Evolutionary conservation across 2,797 vertebrate species (phyloP), one percentile per base, ranked within the genome.

Genomic region (Ceyx erithaca): DNA sequence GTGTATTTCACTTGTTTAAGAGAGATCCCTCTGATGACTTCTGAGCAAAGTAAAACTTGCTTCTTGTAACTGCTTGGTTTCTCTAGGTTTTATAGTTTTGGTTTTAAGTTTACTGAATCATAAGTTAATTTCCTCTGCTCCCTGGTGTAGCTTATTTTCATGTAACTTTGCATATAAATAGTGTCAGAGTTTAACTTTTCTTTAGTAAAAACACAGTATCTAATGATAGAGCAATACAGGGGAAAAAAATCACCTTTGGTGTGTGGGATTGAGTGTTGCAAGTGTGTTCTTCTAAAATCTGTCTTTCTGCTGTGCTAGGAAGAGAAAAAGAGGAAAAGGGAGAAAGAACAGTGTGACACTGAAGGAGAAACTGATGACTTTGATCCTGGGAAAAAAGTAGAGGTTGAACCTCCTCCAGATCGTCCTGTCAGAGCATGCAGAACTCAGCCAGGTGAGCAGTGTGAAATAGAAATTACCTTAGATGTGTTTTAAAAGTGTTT

Each of bases 271-370:
- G 23, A 21, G 26, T 4, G 21, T 87, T 81, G 14, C 22, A 64
- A 51, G 15, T 33, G 21, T 0, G 0, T 75, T 68, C 28, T 49
- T 90, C 25, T 66, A 35, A 88, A 76, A 48, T 75, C 31, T 55
- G 14, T 80, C 3, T 7, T 37, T 31, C 54, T 87, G 52, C 20
- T 77, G 5, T 77, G 64, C 7, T 92, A 99, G 99, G 99, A 99
- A 82, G 99, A 99, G 95, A 99, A 99, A 96, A 99, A 99, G 96
- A 98, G 99, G 91, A 99, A 99, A 87, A 98, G 99, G 54, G 99
- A 99, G 75, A 98, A 99, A 84, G 99, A 99, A 23, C 99, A 98
- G 69, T 98, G 98, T 72, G 99, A 99, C 95, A 98, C 98, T 0
- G 98, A 99, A 79, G 97, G 97, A 28, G 98, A 98, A 87, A 96